phyloP scores from a whole-genome alignment of 2,113 vertebrate species.

The Rhegmatorhina hoffmannsi region DNA sequence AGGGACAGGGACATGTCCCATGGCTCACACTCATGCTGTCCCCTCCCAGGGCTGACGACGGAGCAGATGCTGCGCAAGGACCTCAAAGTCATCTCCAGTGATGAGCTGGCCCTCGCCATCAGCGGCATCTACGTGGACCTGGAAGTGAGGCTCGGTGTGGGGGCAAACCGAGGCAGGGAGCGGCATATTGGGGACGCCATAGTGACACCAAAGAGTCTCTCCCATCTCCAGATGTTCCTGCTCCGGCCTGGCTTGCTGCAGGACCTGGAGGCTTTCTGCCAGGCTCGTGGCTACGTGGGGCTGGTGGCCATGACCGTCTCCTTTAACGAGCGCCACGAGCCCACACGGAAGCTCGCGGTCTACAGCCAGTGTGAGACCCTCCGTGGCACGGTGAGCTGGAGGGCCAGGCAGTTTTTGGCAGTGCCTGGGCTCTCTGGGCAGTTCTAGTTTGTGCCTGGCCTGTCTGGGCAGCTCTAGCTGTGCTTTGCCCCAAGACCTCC shows the following conservation, averaged over 20 bases:
- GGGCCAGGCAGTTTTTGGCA: fast-evolving
- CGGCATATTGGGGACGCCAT: fast-evolving
- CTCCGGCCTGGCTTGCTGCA: conserved; percentile 69
- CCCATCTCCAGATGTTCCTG: conserved; percentile 79
- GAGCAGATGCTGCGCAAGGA: conserved; percentile 95
- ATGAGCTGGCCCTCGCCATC: conserved; percentile 71
- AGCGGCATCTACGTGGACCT: conserved; percentile 86
- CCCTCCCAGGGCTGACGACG: conserved; percentile 80
- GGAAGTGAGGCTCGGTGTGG: conserved; percentile 70
- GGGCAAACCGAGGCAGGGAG: not conserved
- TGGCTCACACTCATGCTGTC: not conserved
- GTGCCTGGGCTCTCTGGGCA: too few species aligned
- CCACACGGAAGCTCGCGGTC: conserved; percentile 82
- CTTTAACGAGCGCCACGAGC: conserved; percentile 77
- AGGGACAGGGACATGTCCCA: fast-evolving
- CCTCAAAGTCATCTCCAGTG: conserved; percentile 80
- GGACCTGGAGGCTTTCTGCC: conserved; percentile 84
- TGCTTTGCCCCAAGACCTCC: fast-evolving
- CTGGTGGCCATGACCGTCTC: conserved; percentile 88
- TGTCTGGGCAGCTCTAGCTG: not conserved
- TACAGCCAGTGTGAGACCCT: conserved; percentile 77
- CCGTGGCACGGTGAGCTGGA: conserved; percentile 72
- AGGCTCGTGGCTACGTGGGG: conserved; percentile 67
- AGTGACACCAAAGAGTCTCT: fast-evolving
- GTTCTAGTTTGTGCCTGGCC: too few species aligned